Evolutionary conservation across 2,797 vertebrate genomes (phyloP).

Genomic region (Miichthys miiuy): DNA sequence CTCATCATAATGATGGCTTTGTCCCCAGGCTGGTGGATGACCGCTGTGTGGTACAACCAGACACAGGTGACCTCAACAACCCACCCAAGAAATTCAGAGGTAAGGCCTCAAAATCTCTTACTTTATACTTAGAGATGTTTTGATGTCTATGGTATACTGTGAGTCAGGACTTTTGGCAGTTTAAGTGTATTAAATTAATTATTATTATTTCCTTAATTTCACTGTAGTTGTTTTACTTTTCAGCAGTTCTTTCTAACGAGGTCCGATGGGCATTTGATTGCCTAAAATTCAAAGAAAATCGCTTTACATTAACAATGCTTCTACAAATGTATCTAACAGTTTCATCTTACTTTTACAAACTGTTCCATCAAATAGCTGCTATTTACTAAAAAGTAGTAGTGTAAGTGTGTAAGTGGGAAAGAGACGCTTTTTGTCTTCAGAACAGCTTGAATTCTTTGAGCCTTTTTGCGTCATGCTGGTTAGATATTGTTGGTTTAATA

Average conservation of each 20-base stretch:
- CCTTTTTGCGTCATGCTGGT: neutral
- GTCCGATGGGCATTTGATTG: neutral
- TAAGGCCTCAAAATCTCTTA: slow-evolving; percentile 74
- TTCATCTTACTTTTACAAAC: neutral
- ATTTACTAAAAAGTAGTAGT: neutral
- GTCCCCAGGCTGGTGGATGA: slow-evolving; percentile 95
- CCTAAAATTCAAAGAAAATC: neutral
- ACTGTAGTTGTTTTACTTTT: neutral
- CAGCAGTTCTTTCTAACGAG: neutral
- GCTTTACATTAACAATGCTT: neutral
- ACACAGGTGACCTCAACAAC: slow-evolving; percentile 97
- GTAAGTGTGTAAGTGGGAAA: neutral
- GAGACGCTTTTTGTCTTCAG: neutral
- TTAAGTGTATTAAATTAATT: neutral
- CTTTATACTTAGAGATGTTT: neutral
- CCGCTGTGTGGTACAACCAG: slow-evolving; percentile 97
- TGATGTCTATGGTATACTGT: neutral
- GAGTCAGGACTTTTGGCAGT: neutral
- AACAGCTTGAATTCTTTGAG: slow-evolving; percentile 6
- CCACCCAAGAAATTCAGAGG: slow-evolving; percentile 99
- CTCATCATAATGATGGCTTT: slow-evolving; percentile 43
- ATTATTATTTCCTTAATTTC: neutral
- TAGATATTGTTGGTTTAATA: neutral
- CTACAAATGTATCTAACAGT: neutral
- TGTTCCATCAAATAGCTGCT: neutral